Percentiles rank a stretch among this genome's conserved stretches.
These are phyloP conservation scores for Pseudorectes ferrugineus DNA, from an alignment of 2,113 vertebrate species.

Conservation along the genomic window DNA sequence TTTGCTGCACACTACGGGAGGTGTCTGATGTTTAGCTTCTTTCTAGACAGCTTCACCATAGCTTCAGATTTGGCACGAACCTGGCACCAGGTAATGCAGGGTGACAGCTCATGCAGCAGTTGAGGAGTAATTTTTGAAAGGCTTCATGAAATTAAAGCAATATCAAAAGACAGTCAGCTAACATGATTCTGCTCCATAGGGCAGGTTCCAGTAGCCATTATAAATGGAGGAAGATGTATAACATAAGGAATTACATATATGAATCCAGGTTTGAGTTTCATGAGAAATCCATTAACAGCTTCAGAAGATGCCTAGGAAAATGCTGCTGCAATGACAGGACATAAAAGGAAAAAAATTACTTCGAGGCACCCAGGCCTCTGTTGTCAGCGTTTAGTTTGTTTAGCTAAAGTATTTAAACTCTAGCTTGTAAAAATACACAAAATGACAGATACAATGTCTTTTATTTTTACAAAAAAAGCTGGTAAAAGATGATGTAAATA, in stretches of 20 bases:
- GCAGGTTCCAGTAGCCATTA: neutral
- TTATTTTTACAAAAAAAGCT: slow-evolving; percentile 78
- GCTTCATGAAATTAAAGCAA: neutral
- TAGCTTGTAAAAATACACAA: slow-evolving; percentile 57
- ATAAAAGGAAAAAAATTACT: neutral
- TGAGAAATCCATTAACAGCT: neutral
- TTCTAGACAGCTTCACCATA: neutral
- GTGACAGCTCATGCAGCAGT: neutral
- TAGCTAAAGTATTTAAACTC: neutral
- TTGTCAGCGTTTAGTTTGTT: neutral
- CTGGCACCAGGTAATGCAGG: neutral
- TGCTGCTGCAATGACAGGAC: neutral
- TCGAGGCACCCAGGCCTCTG: neutral
- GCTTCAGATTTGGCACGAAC: neutral
- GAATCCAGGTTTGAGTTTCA: neutral
- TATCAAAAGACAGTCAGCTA: neutral
- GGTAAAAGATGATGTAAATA: slow-evolving; percentile 70
- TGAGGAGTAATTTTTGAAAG: neutral
- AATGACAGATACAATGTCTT: slow-evolving; percentile 60
- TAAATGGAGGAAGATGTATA: neutral
- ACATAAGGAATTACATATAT: neutral
- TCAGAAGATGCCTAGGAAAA: neutral
- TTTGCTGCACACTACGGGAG: neutral
- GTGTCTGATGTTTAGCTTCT: neutral
- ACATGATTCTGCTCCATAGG: neutral